A percentile compares a stretch with the other conserved stretches of the same genome.
Evolutionary conservation across 1,140 invertebrate species (phyloP).

Genomic region (Drosophila lowei): DNA sequence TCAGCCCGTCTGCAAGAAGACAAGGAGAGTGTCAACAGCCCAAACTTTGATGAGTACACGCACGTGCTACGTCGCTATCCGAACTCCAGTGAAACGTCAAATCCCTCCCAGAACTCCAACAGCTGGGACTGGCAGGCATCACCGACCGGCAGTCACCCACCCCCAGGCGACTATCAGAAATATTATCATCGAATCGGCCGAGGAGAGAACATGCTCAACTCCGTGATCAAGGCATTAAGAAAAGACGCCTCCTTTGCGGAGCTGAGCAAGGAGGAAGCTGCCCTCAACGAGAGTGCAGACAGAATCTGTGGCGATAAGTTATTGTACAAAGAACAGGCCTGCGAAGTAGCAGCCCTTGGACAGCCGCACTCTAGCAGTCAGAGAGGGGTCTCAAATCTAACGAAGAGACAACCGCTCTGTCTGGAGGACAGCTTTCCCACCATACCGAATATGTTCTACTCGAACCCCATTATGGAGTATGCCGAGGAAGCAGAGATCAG

Average conservation of each 20-base stretch:
- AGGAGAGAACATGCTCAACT: slow-evolving; percentile 68
- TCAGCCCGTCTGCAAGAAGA: slow-evolving; percentile 41
- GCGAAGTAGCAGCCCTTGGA: slow-evolving; percentile 42
- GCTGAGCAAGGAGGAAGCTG: slow-evolving; percentile 57
- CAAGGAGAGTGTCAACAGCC: slow-evolving; percentile 53
- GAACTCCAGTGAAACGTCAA: slow-evolving; percentile 69
- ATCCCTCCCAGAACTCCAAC: slow-evolving; percentile 69
- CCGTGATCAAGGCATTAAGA: slow-evolving; percentile 68
- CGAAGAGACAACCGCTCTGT: slow-evolving; percentile 62
- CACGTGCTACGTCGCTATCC: slow-evolving; percentile 59
- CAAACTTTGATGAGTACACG: slow-evolving; percentile 60
- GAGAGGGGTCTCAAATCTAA: slow-evolving; percentile 40
- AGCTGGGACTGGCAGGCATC: slow-evolving; percentile 67
- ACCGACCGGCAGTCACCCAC: slow-evolving; percentile 42
- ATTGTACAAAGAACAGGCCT: slow-evolving; percentile 58
- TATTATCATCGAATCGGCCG: slow-evolving; percentile 57
- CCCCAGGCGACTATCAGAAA: slow-evolving; percentile 40
- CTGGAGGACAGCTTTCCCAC: slow-evolving; percentile 44
- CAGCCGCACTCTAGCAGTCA: no score
- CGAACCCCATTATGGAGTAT: slow-evolving; percentile 52
- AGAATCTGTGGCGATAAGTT: slow-evolving; percentile 52
- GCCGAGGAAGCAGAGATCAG: slow-evolving; percentile 29
- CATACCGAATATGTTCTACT: slow-evolving; percentile 35
- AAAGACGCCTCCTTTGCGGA: slow-evolving; percentile 63
- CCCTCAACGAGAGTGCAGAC: slow-evolving; percentile 58